phyloP scores from a whole-genome alignment of 2,888 invertebrate genomes.

The Papilio protenor region DNA sequence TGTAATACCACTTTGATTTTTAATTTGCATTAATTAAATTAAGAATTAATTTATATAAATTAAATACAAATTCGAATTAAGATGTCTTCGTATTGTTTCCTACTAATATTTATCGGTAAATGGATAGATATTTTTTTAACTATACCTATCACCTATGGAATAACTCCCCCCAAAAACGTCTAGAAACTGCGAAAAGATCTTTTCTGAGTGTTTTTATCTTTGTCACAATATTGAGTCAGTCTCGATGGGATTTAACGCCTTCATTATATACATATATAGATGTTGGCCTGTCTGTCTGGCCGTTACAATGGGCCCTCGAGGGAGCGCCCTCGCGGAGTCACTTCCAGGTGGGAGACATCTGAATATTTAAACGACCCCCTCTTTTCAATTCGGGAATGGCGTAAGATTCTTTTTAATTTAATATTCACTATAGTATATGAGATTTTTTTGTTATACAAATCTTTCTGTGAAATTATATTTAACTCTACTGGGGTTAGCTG shows the following conservation, averaged over 20 bases:
- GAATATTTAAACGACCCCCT: conserved; percentile 73
- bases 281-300: conserved; percentile 65
- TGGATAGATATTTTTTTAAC: too few species aligned
- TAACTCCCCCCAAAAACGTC: too few species aligned
- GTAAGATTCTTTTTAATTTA: conserved; percentile 36
- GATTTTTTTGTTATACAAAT: conserved; percentile 8
- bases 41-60: too few species aligned
- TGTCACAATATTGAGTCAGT: conserved; percentile 40
- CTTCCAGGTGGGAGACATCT: conserved; percentile 75
- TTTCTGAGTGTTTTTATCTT: conserved; percentile 3
- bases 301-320: conserved; percentile 70
- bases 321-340: conserved; percentile 65
- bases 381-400: conserved; percentile 48
- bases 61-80: too few species aligned
- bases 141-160: too few species aligned
- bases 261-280: conserved; percentile 42
- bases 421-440: conserved; percentile 27
- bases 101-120: too few species aligned
- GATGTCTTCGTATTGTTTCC: too few species aligned
- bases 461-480: not conserved
- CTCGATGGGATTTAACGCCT: conserved; percentile 44
- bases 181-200: not conserved
- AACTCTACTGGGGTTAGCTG: not conserved
- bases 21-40: too few species aligned
- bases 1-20: too few species aligned